phyloP scores from a whole-genome alignment of 2,113 vertebrate species.

The Alectura lathami region DNA sequence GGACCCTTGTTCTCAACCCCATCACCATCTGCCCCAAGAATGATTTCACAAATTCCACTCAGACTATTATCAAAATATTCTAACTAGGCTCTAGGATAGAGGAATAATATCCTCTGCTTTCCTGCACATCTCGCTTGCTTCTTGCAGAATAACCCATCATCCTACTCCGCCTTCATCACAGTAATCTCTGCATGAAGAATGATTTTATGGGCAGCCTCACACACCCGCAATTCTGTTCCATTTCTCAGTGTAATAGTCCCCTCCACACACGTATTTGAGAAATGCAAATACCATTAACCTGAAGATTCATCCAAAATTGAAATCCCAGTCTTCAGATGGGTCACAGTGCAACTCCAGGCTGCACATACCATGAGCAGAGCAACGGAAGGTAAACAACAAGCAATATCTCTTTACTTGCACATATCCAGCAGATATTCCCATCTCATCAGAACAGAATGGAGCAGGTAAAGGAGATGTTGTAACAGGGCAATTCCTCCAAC shows the following conservation, averaged over 20 bases:
- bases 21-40: slow-evolving; percentile 62
- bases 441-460: neutral
- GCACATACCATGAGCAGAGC: neutral
- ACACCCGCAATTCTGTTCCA: neutral
- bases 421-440: neutral
- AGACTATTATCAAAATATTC: slow-evolving; percentile 41
- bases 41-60: slow-evolving; percentile 50
- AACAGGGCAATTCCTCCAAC: neutral
- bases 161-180: neutral
- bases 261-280: neutral
- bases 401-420: neutral
- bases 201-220: neutral
- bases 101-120: slow-evolving; percentile 45
- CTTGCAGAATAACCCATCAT: neutral
- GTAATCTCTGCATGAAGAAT: neutral
- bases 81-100: slow-evolving; percentile 29
- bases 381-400: neutral
- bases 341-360: neutral
- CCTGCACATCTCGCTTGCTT: slow-evolving; percentile 17
- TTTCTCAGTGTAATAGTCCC: neutral
- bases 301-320: neutral
- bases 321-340: neutral
- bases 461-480: neutral
- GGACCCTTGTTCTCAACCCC: slow-evolving; percentile 47
- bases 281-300: neutral